Base-by-base conservation (phyloP, 92 coral and sea anemone species). In the Epizoanthus ramosus region DNA sequence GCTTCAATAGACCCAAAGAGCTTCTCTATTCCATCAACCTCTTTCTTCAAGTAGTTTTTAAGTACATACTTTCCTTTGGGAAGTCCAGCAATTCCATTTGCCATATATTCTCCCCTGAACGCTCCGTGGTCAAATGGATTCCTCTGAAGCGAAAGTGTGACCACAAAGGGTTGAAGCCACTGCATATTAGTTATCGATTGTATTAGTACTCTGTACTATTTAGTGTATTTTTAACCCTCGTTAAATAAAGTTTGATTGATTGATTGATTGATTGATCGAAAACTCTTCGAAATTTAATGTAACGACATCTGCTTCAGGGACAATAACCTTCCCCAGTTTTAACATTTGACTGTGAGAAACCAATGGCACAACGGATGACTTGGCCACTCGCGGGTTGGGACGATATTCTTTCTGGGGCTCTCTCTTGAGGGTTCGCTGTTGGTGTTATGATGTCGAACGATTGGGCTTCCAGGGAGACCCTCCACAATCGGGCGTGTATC, bases 281-380 rank as follows among this genome's bases (percentile, higher is more conserved):
- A 80, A 64, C 85, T 80, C 85, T 68, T 80, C 85, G 16, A 80
- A 66, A 54, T 73, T 71, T 64, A 80, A 43, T 43, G 76, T 67
- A 4, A 66, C 50, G 35, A 66, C 79, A 37, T 80, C 85, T 24
- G 70, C 71, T 65, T 80, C 85, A 37, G 85, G 85, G 85, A 80
- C 85, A 56, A 80, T 79, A 53, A 79, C 83, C 69, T 79, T 79
- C 17, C 83, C 83, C 83, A 79, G 45, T 79, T 79, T 79, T 28
- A 79, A 69, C 83, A 79, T 79, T 69, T 59, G 83, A 60, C 67
- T 57, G 28, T 24, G 73, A 37, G 57, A 79, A 43, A 79, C 73
- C n/a, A 63, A 73, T 6, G 79, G 79, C 41, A 73, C 63, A 73
- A 73, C 79, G 31, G 79, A 73, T 14, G 19, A 73, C 79, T 53